Evolutionary conservation across 2,113 vertebrate species (phyloP).

Genomic region (Ceyx melanurus): DNA sequence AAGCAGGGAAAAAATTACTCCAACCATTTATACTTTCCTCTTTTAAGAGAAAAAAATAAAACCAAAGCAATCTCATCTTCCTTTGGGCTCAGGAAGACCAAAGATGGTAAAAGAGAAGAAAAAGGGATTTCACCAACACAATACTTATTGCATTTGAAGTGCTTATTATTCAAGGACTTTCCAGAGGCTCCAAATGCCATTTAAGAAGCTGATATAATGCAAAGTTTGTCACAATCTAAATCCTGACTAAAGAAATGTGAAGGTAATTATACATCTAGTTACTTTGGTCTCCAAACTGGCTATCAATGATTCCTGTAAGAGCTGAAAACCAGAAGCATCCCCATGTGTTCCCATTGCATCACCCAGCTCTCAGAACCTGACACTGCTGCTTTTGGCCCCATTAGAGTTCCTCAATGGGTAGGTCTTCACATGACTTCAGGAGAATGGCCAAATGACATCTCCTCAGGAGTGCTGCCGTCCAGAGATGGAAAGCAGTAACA

Average conservation of each 20-base stretch:
- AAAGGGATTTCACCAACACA: not conserved
- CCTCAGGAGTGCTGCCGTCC: not conserved
- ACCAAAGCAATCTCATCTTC: not conserved
- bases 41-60: not conserved
- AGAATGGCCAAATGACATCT: not conserved
- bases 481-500: not conserved
- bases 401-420: not conserved
- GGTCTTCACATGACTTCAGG: not conserved
- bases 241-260: not conserved
- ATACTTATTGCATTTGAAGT: not conserved
- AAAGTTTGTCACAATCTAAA: not conserved
- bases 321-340: not conserved
- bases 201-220: not conserved
- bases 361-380: not conserved
- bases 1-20: not conserved
- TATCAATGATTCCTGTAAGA: not conserved
- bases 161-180: not conserved
- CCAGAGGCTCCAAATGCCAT: not conserved
- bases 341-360: not conserved
- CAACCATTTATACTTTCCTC: not conserved
- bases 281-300: not conserved
- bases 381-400: not conserved
- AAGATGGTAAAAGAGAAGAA: not conserved
- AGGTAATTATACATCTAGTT: not conserved
- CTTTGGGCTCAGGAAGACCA: not conserved